Evolutionary conservation across 2,113 vertebrate genomes (phyloP).

Genomic region (Callionymus lyra): DNA sequence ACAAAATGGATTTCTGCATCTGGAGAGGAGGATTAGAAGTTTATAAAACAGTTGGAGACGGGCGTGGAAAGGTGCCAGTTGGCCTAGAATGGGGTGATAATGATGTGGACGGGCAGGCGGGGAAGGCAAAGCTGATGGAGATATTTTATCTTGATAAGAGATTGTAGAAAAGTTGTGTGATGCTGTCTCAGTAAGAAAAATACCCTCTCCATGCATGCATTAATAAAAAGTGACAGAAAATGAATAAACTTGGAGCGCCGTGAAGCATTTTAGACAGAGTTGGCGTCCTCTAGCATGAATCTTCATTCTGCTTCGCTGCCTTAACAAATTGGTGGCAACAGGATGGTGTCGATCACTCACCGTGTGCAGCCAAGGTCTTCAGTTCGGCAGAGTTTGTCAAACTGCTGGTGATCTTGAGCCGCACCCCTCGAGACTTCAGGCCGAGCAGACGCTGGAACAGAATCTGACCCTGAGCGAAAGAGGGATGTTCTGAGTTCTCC

Average conservation of each 20-base stretch:
- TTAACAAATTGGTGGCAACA: conserved; percentile 14
- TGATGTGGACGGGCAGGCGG: neutral
- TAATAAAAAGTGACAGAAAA: neutral
- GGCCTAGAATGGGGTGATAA: conserved; percentile 6
- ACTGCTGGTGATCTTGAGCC: conserved; percentile 59
- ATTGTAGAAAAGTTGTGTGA: no score
- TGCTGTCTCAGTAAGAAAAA: conserved; percentile 8
- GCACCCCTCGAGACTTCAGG: conserved; percentile 55
- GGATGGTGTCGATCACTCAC: conserved; percentile 38
- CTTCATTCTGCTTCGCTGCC: neutral
- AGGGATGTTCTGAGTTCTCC: conserved; percentile 8
- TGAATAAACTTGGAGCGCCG: neutral
- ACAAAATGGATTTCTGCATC: conserved; percentile 79
- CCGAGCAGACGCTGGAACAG: conserved; percentile 58
- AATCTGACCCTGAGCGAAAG: conserved; percentile 56
- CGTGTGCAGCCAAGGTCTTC: conserved; percentile 40
- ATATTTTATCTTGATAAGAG: conserved; percentile 15
- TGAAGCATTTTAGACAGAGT: neutral
- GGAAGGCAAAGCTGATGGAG: no score
- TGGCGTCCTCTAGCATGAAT: conserved; percentile 1
- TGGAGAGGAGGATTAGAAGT: conserved; percentile 27
- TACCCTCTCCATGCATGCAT: conserved; percentile 18
- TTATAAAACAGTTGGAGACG: neutral
- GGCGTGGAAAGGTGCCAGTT: conserved; percentile 2
- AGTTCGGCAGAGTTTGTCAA: conserved; percentile 54